phyloP scores from a whole-genome alignment of 2,797 vertebrate species.

The Meda fulgida region DNA sequence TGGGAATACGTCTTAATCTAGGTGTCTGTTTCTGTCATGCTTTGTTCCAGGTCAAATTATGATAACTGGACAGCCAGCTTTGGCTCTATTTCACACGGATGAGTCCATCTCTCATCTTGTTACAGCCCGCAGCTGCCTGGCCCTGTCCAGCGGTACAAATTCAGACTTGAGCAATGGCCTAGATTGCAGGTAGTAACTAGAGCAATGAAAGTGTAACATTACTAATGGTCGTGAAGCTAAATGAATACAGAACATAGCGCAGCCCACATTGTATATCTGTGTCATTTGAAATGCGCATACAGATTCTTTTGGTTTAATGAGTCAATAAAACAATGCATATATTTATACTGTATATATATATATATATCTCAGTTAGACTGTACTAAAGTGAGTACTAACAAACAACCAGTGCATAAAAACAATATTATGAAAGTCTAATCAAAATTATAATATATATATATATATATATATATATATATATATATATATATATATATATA shows the following conservation, averaged over 20 bases:
- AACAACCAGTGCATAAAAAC: too few relatives aligned
- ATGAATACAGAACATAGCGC: background rate
- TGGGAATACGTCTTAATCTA: slow-evolving; percentile 78
- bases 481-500: too few relatives aligned
- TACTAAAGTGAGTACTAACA: too few relatives aligned
- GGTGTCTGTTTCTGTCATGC: slow-evolving; percentile 78
- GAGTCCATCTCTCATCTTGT: slow-evolving; percentile 77
- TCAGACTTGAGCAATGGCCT: slow-evolving; percentile 73
- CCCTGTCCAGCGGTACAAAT: slow-evolving; percentile 72
- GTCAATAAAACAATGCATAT: background rate
- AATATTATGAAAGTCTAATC: too few relatives aligned
- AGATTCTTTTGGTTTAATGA: background rate
- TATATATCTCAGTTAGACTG: too few relatives aligned
- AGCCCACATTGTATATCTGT: background rate
- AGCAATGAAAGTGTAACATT: slow-evolving; percentile 72
- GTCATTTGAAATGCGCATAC: background rate
- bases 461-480: background rate
- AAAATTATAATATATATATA: too few relatives aligned
- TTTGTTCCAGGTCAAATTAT: slow-evolving; percentile 80
- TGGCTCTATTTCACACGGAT: slow-evolving; percentile 76
- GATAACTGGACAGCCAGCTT: slow-evolving; percentile 72
- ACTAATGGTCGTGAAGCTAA: slow-evolving; percentile 64
- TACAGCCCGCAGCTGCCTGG: slow-evolving; percentile 66
- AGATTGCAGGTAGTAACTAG: slow-evolving; percentile 75
- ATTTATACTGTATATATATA: too few relatives aligned